Conservation (phyloP, 53 echinoderm and acorn worm genomes). For the Patiria pectinifera region DNA sequence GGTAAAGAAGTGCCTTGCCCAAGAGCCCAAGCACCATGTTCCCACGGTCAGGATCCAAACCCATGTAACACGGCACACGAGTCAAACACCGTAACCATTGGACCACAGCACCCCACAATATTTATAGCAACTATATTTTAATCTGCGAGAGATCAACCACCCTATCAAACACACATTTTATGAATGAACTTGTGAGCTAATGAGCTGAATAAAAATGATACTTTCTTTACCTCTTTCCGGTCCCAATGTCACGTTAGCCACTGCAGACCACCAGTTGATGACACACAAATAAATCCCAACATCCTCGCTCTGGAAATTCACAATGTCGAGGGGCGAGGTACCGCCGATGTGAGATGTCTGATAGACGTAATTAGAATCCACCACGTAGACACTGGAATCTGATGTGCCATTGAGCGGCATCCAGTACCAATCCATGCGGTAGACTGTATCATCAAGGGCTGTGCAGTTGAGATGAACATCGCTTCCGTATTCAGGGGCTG, state of each 20-base stretch:
- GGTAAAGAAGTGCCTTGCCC: no score
- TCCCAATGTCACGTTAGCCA: background rate
- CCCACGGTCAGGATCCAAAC: no score
- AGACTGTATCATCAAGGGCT: background rate
- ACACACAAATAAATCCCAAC: conserved; percentile 4
- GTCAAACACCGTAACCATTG: no score
- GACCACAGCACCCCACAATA: no score
- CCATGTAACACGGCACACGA: no score
- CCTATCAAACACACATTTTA: background rate
- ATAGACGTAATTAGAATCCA: background rate
- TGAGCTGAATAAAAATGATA: no score
- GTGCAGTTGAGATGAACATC: background rate
- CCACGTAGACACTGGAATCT: no score
- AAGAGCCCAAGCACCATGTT: no score
- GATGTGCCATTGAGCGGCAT: background rate
- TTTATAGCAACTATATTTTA: no score
- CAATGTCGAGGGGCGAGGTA: background rate
- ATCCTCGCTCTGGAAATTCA: conserved; percentile 5
- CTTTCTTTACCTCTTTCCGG: background rate
- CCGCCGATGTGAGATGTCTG: conserved; percentile 11
- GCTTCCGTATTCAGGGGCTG: background rate
- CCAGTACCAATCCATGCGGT: conserved; percentile 26
- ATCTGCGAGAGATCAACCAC: no score
- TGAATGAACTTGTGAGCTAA: background rate
- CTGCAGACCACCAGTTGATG: conserved; percentile 32